Evolutionary conservation across 2,797 vertebrate genomes (phyloP), one percentile per base, ranked within the genome.

Genomic region (Remorina albescens): DNA sequence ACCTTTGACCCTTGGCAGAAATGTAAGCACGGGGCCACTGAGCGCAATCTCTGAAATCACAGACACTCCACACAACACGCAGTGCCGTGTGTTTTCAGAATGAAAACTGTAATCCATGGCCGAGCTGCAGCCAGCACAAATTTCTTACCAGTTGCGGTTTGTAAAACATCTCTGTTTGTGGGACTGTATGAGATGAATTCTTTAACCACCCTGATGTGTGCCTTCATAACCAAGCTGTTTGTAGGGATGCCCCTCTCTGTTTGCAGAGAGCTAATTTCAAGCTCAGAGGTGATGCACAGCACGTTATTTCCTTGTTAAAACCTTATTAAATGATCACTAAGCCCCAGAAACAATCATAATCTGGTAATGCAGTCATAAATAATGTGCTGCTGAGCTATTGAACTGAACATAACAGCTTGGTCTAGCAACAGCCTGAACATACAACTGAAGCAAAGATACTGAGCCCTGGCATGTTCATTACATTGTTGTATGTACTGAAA

Each of bases 1-100:
- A 88, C 81, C 81, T 87, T 78, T 89, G 81, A 90, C 85, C 78
- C 54, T 42, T 55, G 54, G 57, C 30, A 41, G 76, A 74, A 80
- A 76, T 76, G 28, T 47, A 66, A 58, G 55, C 16, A 44, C 44
- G 23, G 18, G 51, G 23, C 19, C 37, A 62, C 30, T 39, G 57
- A 59, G 62, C 64, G 70, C 21, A 60, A 21, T 66, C 59, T 46
- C 50, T 66, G 34, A 61, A 66, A 76, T 75, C 61, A 30, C 59
- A 56, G 28, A 42, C 66, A 34, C 12, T 18, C 63, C 66, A 16
- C 36, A 58, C 59, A 67, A 23, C 28, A n/a, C 37, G 56, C 55
- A 47, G 6, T 19, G 46, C 63, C 44, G 13, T 25, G 11, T 2
- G 12, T 75, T 72, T 63, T 76, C 53, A 13, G 46, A 60, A 44